A percentile compares a stretch with the other conserved stretches of the same genome.
These are phyloP conservation scores for Drosophila fulvimacula DNA, from an alignment of 2,888 invertebrate species.

Conservation along the genomic window DNA sequence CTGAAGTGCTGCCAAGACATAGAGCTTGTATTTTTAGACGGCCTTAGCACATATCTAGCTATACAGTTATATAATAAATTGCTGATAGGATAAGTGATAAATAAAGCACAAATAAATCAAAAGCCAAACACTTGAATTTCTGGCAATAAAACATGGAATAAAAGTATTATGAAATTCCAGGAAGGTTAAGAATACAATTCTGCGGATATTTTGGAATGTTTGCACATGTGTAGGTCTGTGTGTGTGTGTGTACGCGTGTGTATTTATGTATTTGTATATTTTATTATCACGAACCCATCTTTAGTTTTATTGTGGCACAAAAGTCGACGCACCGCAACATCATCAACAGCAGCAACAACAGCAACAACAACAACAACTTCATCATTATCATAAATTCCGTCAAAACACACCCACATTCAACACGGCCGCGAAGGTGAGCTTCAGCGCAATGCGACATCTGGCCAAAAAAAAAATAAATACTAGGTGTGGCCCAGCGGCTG, in stretches of 20 bases:
- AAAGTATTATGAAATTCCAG: conserved; percentile 17
- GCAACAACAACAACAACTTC: conserved; percentile 7
- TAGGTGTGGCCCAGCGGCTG: conserved; percentile 46
- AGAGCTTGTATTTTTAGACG: background rate
- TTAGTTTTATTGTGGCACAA: conserved; percentile 40
- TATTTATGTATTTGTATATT: conserved; percentile 5
- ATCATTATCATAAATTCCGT: conserved; percentile 51
- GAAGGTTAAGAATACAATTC: conserved; percentile 21
- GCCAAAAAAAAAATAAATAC: conserved; percentile 30
- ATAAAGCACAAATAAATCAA: background rate
- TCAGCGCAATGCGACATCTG: conserved; percentile 47
- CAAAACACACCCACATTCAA: conserved; percentile 50
- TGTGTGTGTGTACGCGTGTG: background rate
- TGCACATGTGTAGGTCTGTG: background rate
- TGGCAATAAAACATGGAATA: background rate
- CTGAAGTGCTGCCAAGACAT: no score
- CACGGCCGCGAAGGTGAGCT: conserved; percentile 37
- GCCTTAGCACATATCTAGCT: background rate
- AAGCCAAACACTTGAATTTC: background rate
- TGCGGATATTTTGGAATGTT: conserved; percentile 18
- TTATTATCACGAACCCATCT: conserved; percentile 43
- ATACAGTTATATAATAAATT: background rate
- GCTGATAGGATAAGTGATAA: background rate
- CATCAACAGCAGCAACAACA: conserved; percentile 10
- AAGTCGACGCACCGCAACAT: conserved; percentile 49